Conservation (phyloP, 1,140 invertebrate genomes). For the Pseudobourletiella spinata region DNA sequence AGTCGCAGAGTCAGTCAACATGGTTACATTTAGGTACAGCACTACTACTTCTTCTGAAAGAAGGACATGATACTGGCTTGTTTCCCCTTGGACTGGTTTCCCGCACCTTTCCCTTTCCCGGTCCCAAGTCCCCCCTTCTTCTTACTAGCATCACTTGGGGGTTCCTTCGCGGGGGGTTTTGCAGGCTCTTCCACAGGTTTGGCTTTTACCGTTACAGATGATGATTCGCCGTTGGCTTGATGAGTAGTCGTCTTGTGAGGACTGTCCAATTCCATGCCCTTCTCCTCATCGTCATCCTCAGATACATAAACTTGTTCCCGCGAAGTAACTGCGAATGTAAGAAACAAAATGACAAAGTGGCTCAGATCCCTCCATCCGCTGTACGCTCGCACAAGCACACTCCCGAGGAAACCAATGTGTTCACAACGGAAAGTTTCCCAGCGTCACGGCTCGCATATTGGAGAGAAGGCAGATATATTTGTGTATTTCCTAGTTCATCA, state of each 20-base stretch:
- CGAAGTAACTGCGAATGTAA: too few relatives aligned
- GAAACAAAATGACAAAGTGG: too few relatives aligned
- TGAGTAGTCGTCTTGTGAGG: neutral
- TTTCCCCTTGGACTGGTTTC: conserved; percentile 19
- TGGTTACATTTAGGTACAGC: neutral
- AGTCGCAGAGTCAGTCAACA: neutral
- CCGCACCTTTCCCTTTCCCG: neutral
- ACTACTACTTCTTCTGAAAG: conserved; percentile 28
- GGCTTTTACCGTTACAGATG: neutral
- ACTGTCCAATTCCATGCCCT: conserved; percentile 17
- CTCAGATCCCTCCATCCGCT: too few relatives aligned
- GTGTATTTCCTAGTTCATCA: too few relatives aligned
- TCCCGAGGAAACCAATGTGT: too few relatives aligned
- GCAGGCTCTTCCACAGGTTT: neutral
- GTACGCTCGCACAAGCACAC: too few relatives aligned
- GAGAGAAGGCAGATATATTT: too few relatives aligned
- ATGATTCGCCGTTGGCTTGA: neutral
- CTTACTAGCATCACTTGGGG: conserved; percentile 9
- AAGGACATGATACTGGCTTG: conserved; percentile 30
- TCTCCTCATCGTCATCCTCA: too few relatives aligned
- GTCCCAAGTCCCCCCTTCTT: neutral
- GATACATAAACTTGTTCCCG: too few relatives aligned
- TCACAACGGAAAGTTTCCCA: too few relatives aligned
- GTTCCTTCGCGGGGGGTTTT: neutral
- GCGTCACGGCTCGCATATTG: too few relatives aligned